These are phyloP conservation scores for Apeltes quadracus DNA, from an alignment of 2,113 vertebrate species.

Conservation along the genomic window DNA sequence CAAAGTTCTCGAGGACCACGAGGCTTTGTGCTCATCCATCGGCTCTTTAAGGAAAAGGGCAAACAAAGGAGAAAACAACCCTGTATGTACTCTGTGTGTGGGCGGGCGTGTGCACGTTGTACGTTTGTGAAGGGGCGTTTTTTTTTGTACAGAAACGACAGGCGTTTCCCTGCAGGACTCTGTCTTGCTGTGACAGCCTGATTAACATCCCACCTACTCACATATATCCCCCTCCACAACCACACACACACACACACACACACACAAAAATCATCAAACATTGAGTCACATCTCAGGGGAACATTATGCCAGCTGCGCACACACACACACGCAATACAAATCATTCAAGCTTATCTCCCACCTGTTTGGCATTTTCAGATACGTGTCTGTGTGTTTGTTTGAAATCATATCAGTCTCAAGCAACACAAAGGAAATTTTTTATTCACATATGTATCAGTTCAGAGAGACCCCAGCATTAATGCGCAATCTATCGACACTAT, in stretches of 20 bases:
- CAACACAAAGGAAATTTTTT: slow-evolving; percentile 46
- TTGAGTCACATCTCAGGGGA: slow-evolving; percentile 55
- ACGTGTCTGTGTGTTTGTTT: slow-evolving; percentile 13
- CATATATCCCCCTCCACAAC: not conserved
- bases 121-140: slow-evolving; percentile 43
- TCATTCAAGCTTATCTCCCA: slow-evolving; percentile 68
- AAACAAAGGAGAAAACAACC: slow-evolving; percentile 20
- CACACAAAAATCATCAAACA: slow-evolving; percentile 47
- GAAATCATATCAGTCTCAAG: slow-evolving; percentile 45
- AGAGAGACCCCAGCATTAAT: slow-evolving; percentile 9
- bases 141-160: slow-evolving; percentile 62
- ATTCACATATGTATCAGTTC: slow-evolving; percentile 17
- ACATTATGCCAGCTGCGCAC: slow-evolving; percentile 53
- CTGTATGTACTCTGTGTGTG: not conserved
- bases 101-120: slow-evolving; percentile 9
- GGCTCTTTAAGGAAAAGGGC: slow-evolving; percentile 7
- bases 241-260: slow-evolving; percentile 22
- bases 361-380: slow-evolving; percentile 68
- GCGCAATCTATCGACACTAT: slow-evolving; percentile 1
- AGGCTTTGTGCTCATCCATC: slow-evolving; percentile 1
- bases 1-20: not conserved
- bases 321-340: slow-evolving; percentile 40
- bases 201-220: slow-evolving; percentile 64
- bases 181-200: slow-evolving; percentile 68
- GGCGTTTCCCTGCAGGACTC: slow-evolving; percentile 68